Percentiles rank a stretch among this genome's conserved stretches.
Conservation (phyloP, 1,140 invertebrate genomes). For the Megathymus violae region DNA sequence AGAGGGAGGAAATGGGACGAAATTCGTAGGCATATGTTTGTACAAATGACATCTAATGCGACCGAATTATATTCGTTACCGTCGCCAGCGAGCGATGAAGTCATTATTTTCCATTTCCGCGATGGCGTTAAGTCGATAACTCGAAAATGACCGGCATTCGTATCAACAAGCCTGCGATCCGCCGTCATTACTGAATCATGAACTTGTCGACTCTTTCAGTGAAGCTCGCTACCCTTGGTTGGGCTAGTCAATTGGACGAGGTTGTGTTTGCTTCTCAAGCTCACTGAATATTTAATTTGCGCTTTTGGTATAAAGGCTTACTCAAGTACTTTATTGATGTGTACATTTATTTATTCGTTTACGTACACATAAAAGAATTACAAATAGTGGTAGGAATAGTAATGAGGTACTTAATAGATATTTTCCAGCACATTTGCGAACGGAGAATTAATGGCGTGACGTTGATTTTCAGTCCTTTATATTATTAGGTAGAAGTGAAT, state of each 20-base stretch:
- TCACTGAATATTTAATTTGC: not conserved
- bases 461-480: too few species aligned
- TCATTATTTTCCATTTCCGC: constrained; percentile 81
- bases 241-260: constrained; percentile 40
- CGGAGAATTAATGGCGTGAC: too few species aligned
- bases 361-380: too few species aligned
- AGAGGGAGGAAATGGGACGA: constrained; percentile 22
- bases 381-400: too few species aligned
- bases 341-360: too few species aligned
- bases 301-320: not conserved
- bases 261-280: constrained; percentile 6
- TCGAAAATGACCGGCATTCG: constrained; percentile 77
- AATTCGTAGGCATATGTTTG: constrained; percentile 31
- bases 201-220: constrained; percentile 38
- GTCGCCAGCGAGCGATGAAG: constrained; percentile 70
- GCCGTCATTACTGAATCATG: constrained; percentile 65
- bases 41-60: constrained; percentile 75
- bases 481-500: too few species aligned
- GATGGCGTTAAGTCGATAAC: constrained; percentile 77
- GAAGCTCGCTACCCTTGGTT: constrained; percentile 33
- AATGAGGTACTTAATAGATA: too few species aligned
- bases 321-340: not conserved
- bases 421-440: too few species aligned
- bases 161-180: constrained; percentile 62
- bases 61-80: constrained; percentile 73